Evolutionary conservation across 2,797 vertebrate species (phyloP), one percentile per base, ranked within the genome.

Genomic region (Melanotaenia maccullochi): DNA sequence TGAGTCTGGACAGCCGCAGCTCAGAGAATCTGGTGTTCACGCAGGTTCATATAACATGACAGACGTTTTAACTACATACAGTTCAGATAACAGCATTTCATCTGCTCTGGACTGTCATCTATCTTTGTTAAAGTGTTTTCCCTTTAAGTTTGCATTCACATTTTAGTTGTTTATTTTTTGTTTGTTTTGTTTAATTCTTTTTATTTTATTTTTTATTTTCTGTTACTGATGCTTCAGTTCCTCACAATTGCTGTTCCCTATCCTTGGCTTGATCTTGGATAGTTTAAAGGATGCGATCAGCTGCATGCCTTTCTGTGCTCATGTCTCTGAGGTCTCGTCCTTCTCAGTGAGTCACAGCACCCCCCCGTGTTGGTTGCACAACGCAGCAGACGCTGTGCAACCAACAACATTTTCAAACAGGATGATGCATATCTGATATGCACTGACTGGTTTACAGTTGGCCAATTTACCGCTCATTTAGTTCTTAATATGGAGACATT

Each of bases 11-110:
- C 94, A 97, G 97, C 89, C 96, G 98, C 81, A 99, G 96, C 92
- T 98, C 97, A 0, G 98, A 99, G 91, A 99, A 97, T 40, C 96
- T 99, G 70, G 96, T 99, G 78, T 99, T 98, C 89, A 99, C 98
- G 4, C 98, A 99, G 98, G 98, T 25, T 71, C n/a, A 30, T 32
- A 42, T 42, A 36, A 52, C 35, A 33, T 8, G 6, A 7, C 11
- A 24, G 30, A 49, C 16, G 16, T 20, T 18, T 35, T 44, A 25
- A 14, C 49, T 13, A n/a, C 60, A 40, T 18, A 0, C 18, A 30
- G 2, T 51, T 54, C 60, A 25, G 38, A 36, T 9, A 7, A 30
- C 1, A 22, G 5, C 1, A 22, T 55, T 8, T 68, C 68, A 57
- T 65, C 49, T 59, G 57, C 67, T 54, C 13, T 14, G 7, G 32